Evolutionary conservation across 2,113 vertebrate genomes (phyloP).

Genomic region (Pachypanchax playfairii): DNA sequence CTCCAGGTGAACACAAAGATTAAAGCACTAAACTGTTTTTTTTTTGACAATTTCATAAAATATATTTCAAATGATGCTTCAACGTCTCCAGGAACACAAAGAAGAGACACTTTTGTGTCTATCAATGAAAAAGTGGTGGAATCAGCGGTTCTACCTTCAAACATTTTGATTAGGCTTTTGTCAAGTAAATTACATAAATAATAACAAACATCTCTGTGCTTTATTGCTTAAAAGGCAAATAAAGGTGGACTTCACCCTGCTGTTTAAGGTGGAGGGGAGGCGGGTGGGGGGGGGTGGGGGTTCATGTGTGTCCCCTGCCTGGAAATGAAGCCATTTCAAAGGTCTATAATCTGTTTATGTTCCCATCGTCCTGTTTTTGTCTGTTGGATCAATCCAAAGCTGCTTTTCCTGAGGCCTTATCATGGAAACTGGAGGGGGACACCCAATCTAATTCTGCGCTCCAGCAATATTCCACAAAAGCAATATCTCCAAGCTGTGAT

Average conservation of each 20-base stretch:
- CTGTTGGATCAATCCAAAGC: constrained; percentile 73
- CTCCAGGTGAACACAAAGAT: too few relatives aligned
- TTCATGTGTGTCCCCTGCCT: constrained; percentile 34
- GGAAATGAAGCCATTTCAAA: constrained; percentile 73
- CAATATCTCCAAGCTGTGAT: constrained; percentile 71
- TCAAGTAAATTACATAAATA: too few relatives aligned
- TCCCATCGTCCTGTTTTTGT: constrained; percentile 58
- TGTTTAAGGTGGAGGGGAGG: neutral
- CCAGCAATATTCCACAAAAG: constrained; percentile 76
- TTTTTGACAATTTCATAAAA: neutral
- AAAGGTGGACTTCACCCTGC: neutral
- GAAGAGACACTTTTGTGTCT: too few relatives aligned
- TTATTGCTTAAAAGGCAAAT: neutral
- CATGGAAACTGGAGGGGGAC: constrained; percentile 56
- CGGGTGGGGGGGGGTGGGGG: too few relatives aligned
- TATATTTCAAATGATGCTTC: too few relatives aligned
- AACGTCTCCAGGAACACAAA: too few relatives aligned
- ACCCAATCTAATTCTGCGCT: constrained; percentile 73
- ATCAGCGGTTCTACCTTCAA: too few relatives aligned
- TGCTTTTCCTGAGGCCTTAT: constrained; percentile 67
- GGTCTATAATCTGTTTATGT: constrained; percentile 74
- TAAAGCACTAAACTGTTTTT: too few relatives aligned
- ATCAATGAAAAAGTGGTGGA: too few relatives aligned
- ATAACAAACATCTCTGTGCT: neutral
- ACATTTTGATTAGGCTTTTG: too few relatives aligned